Percentiles rank a stretch among this genome's conserved stretches.
phyloP scores from a whole-genome alignment of 2,113 vertebrate species.

The Anguilla rostrata region DNA sequence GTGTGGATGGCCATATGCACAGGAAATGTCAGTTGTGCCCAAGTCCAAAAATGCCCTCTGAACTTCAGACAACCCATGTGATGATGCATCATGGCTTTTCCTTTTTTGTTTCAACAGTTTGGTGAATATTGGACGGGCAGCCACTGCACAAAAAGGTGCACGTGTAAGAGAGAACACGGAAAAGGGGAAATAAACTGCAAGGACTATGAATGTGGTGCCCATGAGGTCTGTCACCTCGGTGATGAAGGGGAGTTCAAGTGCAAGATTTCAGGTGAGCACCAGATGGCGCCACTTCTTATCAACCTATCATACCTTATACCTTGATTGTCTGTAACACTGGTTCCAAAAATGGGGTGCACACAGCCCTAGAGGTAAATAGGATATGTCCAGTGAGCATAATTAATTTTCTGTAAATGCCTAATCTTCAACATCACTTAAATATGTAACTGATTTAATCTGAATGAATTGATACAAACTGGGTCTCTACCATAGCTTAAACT shows the following conservation, averaged over 20 bases:
- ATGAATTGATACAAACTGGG: too few relatives aligned
- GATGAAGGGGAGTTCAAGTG: conserved; percentile 63
- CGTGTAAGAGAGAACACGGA: conserved; percentile 58
- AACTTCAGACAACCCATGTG: background rate
- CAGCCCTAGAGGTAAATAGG: too few relatives aligned
- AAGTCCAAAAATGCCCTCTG: background rate
- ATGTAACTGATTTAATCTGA: too few relatives aligned
- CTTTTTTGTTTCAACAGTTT: conserved; percentile 59
- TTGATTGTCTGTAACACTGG: background rate
- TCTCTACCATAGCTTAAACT: too few relatives aligned
- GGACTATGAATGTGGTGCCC: conserved; percentile 56
- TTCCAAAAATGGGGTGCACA: background rate
- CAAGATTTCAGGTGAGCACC: conserved; percentile 62
- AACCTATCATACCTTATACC: background rate
- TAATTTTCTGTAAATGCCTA: too few relatives aligned
- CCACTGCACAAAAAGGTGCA: conserved; percentile 68
- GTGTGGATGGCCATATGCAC: background rate
- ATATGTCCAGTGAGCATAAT: too few relatives aligned
- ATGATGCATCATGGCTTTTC: background rate
- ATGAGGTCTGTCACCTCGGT: conserved; percentile 63
- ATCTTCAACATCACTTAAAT: too few relatives aligned
- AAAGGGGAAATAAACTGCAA: conserved; percentile 55
- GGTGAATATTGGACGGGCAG: conserved; percentile 72
- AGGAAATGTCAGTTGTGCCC: background rate
- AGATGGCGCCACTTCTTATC: background rate